Conservation (phyloP, 2,888 invertebrate genomes). For the Parelbella ahira region DNA sequence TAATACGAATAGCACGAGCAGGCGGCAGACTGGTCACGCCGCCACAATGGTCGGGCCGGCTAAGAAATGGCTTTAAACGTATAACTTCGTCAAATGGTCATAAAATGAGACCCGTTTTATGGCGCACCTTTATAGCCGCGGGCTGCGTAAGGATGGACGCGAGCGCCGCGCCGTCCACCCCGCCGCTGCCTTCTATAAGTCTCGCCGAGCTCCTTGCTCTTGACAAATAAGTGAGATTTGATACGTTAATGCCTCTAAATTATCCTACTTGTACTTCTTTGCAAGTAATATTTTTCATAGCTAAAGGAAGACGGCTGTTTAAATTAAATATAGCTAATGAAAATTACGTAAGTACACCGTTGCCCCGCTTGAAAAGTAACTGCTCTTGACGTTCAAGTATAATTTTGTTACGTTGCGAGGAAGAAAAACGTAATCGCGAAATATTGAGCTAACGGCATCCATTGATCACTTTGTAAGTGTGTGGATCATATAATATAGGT, state of each 20-base stretch:
- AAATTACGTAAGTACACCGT: background rate
- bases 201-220: slow-evolving; percentile 7
- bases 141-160: slow-evolving; percentile 64
- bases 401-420: background rate
- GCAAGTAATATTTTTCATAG: slow-evolving; percentile 21
- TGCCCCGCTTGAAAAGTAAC: no score
- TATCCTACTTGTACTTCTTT: slow-evolving; percentile 11
- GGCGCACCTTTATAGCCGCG: slow-evolving; percentile 72
- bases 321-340: slow-evolving; percentile 1
- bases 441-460: background rate
- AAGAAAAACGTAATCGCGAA: background rate
- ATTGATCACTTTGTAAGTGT: no score
- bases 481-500: no score
- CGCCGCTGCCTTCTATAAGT: slow-evolving; percentile 19
- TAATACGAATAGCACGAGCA: slow-evolving; percentile 54
- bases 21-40: slow-evolving; percentile 55
- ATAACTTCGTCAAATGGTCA: slow-evolving; percentile 77
- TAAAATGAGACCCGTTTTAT: slow-evolving; percentile 76
- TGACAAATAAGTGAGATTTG: slow-evolving; percentile 18
- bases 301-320: slow-evolving; percentile 9
- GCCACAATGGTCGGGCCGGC: slow-evolving; percentile 61
- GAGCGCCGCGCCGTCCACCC: slow-evolving; percentile 50
- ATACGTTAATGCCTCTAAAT: slow-evolving; percentile 13
- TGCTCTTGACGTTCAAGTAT: background rate
- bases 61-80: slow-evolving; percentile 72